Evolutionary conservation across 2,113 vertebrate species (phyloP), one percentile per base, ranked within the genome.

Genomic region (Aramus guarauna): DNA sequence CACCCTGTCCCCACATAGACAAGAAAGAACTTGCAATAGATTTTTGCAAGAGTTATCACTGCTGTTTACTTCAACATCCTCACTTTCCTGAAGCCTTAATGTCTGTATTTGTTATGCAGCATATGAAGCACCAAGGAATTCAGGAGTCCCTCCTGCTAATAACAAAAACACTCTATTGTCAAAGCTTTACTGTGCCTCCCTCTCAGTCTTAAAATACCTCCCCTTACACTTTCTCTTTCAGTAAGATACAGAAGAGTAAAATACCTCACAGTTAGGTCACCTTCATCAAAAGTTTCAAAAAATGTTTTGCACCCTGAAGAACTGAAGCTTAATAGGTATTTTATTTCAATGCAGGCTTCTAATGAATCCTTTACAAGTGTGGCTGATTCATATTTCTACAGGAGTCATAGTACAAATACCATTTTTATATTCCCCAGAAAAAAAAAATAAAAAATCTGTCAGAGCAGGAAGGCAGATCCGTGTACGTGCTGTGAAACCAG

Each of bases 331-430:
- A 62, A 66, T 12, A 72, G 27, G 3, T 30, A 16, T 12, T 80
- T 56, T 3, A 47, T 39, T 92, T 88, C 69, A 47, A 9, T 3
- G 7, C 3, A 21, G 30, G 36, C 24, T 76, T 83, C 45, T 45
- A 72, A 30, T 3, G 9, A 79, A 63, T 37, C 58, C 27, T 71
- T 85, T 16, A 67, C 5, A 74, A 74, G 7, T 19, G 39, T 2
- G 30, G 4, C 13, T 2, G 9, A 39, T 20, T 13, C 0, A 0
- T 29, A 21, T 36, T 74, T 66, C 36, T 56, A 52, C 14, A 81
- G 4, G 30, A 90, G 14, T 58, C 22, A 48, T 0, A 4, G n/a
- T 24, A 53, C 17, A 90, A n/a, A 30, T 32, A 58, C 32, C 22
- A 47, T 29, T 36, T 34, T 16, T 53, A n/a, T 9, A 60, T 19